Evolutionary conservation across 2,888 invertebrate species (phyloP), one percentile per base, ranked within the genome.

Genomic region (Lasioglossum pauxillum): DNA sequence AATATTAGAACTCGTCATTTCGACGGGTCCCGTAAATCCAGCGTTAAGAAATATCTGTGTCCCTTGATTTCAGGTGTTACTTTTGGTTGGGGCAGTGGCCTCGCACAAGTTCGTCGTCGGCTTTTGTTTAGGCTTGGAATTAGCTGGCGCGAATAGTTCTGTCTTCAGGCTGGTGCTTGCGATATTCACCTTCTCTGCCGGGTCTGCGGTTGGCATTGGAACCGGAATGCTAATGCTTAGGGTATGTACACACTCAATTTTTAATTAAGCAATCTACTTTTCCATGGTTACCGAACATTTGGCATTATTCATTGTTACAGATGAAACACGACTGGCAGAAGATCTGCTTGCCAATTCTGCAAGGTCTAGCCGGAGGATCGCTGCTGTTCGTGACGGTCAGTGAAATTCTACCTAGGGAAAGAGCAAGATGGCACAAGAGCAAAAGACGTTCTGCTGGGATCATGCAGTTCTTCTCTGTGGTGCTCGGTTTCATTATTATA

Each of bases 61-160:
- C 14, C 46, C 16, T 23, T 46, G 2, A 38, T 86, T 82, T 31
- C 94, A 97, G 97, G 97, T 97, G 0, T 95, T 97, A 0, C 95
- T 97, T 31, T 95, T 97, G 10, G 95, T 97, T 16, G 97, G 96
- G 27, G 98, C 97, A 12, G 97, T 98, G 2, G 96, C 97, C 0
- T 97, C 97, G 5, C 98, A 98, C 95, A 98, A 98, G 95, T 96
- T 97, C 90, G 98, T 98, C 27, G 97, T 98, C 79, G 97, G 97
- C 0, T 98, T 98, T 95, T 98, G 98, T 91, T 96, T 98, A 74
- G 98, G 98, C 0, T 96, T 97, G 0, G 98, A 98, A 94, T 95
- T 98, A 82, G 95, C 96, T 27, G 94, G 95, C 75, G 96, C 96
- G 71, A 96, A 96, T n/a, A 96, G 96, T 90, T 80, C 88, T 0